Evolutionary conservation across 2,797 vertebrate species (phyloP).

Genomic region (Vultur gryphus): DNA sequence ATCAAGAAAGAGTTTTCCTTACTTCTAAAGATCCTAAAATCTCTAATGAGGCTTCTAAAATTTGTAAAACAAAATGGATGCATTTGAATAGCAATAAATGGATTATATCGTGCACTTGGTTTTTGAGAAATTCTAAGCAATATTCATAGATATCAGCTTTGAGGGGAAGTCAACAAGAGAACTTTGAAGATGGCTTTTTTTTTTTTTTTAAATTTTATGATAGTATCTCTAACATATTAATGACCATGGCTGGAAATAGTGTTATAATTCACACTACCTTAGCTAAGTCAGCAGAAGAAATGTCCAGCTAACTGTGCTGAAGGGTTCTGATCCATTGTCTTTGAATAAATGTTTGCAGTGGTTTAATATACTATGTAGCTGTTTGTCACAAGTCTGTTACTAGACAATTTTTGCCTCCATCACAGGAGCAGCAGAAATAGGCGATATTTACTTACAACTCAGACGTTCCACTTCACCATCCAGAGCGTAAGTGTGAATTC

Average conservation of each 20-base stretch:
- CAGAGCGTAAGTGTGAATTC: background rate
- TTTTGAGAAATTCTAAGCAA: background rate
- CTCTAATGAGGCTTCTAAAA: background rate
- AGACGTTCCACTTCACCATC: background rate
- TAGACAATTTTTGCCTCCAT: background rate
- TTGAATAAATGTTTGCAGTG: background rate
- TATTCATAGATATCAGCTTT: constrained; percentile 10
- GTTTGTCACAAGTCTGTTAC: background rate
- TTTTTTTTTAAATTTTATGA: background rate
- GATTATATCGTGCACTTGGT: background rate
- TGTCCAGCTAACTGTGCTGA: background rate
- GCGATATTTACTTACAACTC: background rate
- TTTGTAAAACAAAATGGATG: background rate
- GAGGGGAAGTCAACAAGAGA: background rate
- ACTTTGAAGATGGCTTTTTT: background rate
- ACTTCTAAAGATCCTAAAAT: background rate
- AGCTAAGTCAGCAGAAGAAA: background rate
- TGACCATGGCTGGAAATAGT: background rate
- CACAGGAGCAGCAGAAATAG: background rate
- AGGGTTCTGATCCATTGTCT: background rate
- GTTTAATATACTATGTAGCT: background rate
- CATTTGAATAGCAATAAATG: background rate
- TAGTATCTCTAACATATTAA: background rate
- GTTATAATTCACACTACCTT: background rate
- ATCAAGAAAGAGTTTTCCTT: background rate